Evolutionary conservation across 2,888 invertebrate genomes (phyloP).

Genomic region (Trichacis sp.): DNA sequence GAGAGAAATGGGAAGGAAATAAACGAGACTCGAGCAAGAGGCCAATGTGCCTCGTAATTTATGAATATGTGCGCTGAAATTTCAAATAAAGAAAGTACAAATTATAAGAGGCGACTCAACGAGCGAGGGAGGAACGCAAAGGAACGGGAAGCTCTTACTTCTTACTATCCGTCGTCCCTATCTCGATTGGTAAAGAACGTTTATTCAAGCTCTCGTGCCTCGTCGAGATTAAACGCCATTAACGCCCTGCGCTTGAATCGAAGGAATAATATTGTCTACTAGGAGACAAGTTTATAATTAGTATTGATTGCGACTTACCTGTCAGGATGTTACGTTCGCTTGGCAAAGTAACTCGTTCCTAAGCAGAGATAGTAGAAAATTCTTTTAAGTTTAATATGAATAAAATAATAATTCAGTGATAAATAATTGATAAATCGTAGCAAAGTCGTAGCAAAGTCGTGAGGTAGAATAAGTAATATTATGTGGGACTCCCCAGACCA

Average conservation of each 20-base stretch:
- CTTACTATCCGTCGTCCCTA: too few relatives aligned
- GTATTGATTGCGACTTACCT: too few relatives aligned
- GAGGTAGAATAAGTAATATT: not conserved
- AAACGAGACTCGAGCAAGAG: conserved; percentile 26
- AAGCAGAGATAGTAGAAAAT: too few relatives aligned
- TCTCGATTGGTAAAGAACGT: conserved; percentile 43
- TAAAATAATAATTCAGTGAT: too few relatives aligned
- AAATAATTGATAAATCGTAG: not conserved
- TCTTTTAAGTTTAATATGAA: too few relatives aligned
- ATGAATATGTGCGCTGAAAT: conserved; percentile 31
- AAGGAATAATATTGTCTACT: conserved; percentile 11
- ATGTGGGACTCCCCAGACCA: not conserved
- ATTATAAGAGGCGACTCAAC: conserved; percentile 22
- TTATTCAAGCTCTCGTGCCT: conserved; percentile 50
- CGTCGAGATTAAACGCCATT: conserved; percentile 59
- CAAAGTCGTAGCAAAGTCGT: not conserved
- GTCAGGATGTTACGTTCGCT: too few relatives aligned
- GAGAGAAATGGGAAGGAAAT: conserved; percentile 17
- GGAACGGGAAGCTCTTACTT: conserved; percentile 6
- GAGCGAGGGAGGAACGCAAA: conserved; percentile 16
- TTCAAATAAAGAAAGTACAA: conserved; percentile 36
- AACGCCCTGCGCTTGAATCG: conserved; percentile 34
- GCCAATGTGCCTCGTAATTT: conserved; percentile 25
- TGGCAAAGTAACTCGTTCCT: too few relatives aligned
- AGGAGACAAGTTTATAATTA: not conserved